Conservation (phyloP, 2,113 vertebrate species). For the Aplodontia rufa region DNA sequence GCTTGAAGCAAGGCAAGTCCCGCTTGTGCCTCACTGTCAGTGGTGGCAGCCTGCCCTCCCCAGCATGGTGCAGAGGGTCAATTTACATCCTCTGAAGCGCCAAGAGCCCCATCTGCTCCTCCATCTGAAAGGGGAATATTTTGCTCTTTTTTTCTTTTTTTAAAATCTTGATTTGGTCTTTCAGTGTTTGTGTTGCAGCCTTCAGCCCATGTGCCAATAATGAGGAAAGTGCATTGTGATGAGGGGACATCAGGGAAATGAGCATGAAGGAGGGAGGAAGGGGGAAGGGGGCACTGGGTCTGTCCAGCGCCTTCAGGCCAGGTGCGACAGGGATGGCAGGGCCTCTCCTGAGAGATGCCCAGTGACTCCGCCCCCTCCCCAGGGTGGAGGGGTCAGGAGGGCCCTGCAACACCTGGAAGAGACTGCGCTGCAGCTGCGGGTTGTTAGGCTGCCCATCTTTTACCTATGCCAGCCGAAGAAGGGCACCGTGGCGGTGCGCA, state of each 20-base stretch:
- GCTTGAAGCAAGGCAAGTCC: constrained; percentile 76
- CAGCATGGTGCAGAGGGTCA: constrained; percentile 86
- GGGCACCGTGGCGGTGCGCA: not conserved
- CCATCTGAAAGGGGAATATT: constrained; percentile 88
- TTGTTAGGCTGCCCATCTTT: constrained; percentile 78
- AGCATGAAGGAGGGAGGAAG: constrained; percentile 74
- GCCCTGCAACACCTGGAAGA: constrained; percentile 79
- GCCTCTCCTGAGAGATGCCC: constrained; percentile 70
- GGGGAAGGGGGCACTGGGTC: constrained; percentile 45
- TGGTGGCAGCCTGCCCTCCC: constrained; percentile 85
- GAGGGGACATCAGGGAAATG: constrained; percentile 76
- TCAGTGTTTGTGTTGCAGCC: constrained; percentile 81
- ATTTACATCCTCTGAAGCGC: constrained; percentile 85
- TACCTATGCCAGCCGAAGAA: constrained; percentile 29
- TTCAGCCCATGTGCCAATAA: constrained; percentile 83
- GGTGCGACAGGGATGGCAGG: constrained; percentile 77
- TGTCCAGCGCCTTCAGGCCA: constrained; percentile 69
- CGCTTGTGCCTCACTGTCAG: constrained; percentile 77
- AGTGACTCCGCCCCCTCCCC: constrained; percentile 75
- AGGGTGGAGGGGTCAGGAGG: constrained; percentile 77
- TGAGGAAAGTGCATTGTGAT: constrained; percentile 79
- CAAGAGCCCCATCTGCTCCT: constrained; percentile 89
- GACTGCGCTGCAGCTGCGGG: constrained; percentile 78
- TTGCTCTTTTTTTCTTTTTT: constrained; percentile 81
- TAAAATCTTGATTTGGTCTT: constrained; percentile 85